Percentiles rank a stretch among this genome's conserved stretches.
Evolutionary conservation across 2,113 vertebrate genomes (phyloP).

Genomic region (Cebus imitator): DNA sequence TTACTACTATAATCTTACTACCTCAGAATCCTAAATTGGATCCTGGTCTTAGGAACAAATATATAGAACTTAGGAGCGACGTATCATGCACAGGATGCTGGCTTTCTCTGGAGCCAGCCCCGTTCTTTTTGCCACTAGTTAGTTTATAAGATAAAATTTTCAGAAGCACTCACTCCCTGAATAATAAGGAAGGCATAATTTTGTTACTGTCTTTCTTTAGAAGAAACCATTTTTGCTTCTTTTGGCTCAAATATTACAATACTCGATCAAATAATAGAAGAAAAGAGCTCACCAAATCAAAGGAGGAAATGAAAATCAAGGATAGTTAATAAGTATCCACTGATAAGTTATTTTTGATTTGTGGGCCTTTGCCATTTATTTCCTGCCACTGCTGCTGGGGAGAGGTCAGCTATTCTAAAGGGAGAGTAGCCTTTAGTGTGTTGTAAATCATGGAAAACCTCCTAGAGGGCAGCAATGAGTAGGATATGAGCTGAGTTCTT

Average conservation of each 20-base stretch:
- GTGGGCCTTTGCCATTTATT: neutral
- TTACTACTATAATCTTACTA: neutral
- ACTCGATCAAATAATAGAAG: neutral
- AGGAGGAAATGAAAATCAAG: constrained; percentile 27
- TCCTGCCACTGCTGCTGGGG: neutral
- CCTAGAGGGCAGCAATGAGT: constrained; percentile 75
- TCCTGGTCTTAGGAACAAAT: neutral
- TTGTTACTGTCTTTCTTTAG: neutral
- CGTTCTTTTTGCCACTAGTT: neutral
- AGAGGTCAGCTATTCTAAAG: neutral
- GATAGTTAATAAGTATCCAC: neutral
- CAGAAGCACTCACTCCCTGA: constrained; percentile 13
- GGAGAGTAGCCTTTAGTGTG: neutral
- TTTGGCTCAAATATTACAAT: neutral
- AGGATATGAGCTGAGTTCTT: constrained; percentile 1
- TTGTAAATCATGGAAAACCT: constrained; percentile 5
- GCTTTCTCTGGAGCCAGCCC: neutral
- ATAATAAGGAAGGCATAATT: constrained; percentile 13
- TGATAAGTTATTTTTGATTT: neutral
- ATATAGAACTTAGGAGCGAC: neutral
- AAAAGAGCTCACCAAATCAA: constrained; percentile 33
- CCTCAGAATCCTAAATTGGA: constrained; percentile 42
- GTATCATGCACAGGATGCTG: neutral
- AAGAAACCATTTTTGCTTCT: neutral
- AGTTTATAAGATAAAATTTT: constrained; percentile 26